Evolutionary conservation across 2,797 vertebrate genomes (phyloP), one percentile per base, ranked within the genome.

Genomic region (Microctenopoma steveboyesi): DNA sequence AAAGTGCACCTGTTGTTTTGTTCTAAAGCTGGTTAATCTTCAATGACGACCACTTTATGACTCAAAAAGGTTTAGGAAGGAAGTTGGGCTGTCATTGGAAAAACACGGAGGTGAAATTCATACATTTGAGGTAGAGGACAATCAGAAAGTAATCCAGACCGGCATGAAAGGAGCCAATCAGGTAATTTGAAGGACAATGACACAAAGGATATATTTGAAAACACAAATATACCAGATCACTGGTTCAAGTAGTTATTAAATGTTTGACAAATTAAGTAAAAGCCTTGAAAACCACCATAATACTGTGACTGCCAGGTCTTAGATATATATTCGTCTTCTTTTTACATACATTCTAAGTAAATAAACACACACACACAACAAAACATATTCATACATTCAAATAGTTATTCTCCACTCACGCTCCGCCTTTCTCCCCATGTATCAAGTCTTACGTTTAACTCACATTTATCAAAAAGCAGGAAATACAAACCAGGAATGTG

Each of bases 21-120:
- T 43, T 64, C 2, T 45, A 33, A 72, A 55, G 48, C 59, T 27
- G 5, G 11, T 53, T 27, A 60, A 77, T 65, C 35, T 61, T 64
- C 35, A 39, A 30, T 52, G 33, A 57, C 30, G 50, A 35, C 27
- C 9, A 0, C 50, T 74, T 61, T 13, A 37, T 28, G 28, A 53
- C 13, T n/a, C 12, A 53, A 50, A 16, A 65, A 37, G 2, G 15
- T 55, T 61, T 56, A n/a, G 22, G 3, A 35, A 46, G 15, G 16
- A 46, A 8, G 40, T 7, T 25, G 5, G 27, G 16, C 33, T 55
- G 25, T 51, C 33, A 48, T 53, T 9, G 18, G 18, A 39, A 53
- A 69, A 54, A 5, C 25, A 40, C 47, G 22, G 43, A 22, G 22
- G 22, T 22, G 22, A 46, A 64, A 51, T 48, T 40, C 15, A 33